Base-by-base conservation (phyloP, 2,113 vertebrate species). In the Lepus americanus region DNA sequence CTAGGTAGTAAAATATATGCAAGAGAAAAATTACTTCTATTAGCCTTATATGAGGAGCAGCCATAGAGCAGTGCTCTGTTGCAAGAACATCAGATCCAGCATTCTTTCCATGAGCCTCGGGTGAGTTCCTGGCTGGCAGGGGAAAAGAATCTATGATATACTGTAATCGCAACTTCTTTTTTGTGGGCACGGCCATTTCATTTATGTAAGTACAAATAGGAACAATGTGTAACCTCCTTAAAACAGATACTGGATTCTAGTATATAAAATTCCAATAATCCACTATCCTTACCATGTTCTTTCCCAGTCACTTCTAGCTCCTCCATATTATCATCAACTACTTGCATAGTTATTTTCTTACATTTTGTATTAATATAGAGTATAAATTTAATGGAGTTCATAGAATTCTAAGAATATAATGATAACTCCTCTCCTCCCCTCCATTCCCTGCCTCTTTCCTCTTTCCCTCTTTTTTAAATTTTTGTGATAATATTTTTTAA, bases 181-280 rank as follows among this genome's bases (percentile, higher is more conserved):
- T 89, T 77, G 14, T 55, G 66, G 13, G 3, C 78, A 94, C 14
- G 51, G 59, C 2, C 25, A 90, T 77, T 95, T 92, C 74, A 74
- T 85, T 92, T 88, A 94, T 78, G 19, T 80, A 93, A 95, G 91
- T 87, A 91, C 64, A 83, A 80, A 67, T 66, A 67, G 20, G 53
- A 94, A n/a, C n/a, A 94, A 90, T 76, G 39, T 91, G 69, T 14
- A 89, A n/a, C 1, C 59, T 83, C 90, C 87, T 94, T 59, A 95
- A 59, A 59, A 59, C 19, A 94, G 69, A 86, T 27, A 74, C 5
- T 53, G 39, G 93, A 86, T 80, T 66, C 77, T 88, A 79, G 29
- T 13, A 11, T 31, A 82, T 59, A 80, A 95, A 78, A 33, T 86
- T 81, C 6, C 23, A n/a, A 70, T 74, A 55, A 59, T 44, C 83